Evolutionary conservation across 2,888 invertebrate genomes (phyloP), one percentile per base, ranked within the genome.

Genomic region (Poecilus cupreus): DNA sequence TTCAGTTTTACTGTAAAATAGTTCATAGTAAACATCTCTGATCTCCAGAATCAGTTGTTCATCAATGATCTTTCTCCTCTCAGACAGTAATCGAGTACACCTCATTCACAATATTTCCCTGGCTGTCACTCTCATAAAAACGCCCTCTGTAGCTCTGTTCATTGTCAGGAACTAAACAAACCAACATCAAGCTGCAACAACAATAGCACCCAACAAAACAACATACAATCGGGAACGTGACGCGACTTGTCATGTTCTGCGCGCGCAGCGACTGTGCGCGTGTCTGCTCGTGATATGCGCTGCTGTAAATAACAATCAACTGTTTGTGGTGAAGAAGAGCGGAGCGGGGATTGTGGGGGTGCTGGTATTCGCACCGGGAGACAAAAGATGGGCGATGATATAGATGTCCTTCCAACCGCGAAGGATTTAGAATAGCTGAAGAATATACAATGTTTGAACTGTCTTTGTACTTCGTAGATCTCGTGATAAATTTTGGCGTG

Each of bases 291-390:
- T 68, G 64, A 68, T 68, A 8, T 18, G 13, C n/a, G 64, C 64
- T 68, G 64, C 64, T 68, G 64, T 68, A 68, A 68, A 68, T 68
- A 32, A 68, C 64, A 68, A 68, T 68, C 64, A 68, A 68, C 64
- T 51, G 51, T 51, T 51, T 5, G n/a, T n/a, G n/a, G n/a, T n/a
- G n/a, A n/a, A n/a, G n/a, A n/a, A 8, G 5, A 8, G 32, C 32
- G 8, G 32, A 11, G 43, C 13, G 13, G 11, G n/a, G 4, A 3
- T 3, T 10, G 13, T 43, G n/a, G 43, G 13, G 5, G 43, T 43
- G 43, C n/a, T 10, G 43, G 43, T 43, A 13, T 43, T 43, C 11
- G 43, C 43, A n/a, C 11, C 43, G n/a, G 43, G 43, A 43, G 43
- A 43, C 32, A 32, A 32, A 32, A 32, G 32, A 32, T 6, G 8